Percentiles rank a stretch among this genome's conserved stretches.
phyloP scores from a whole-genome alignment of 1,140 invertebrate genomes.

The Arion vulgaris region DNA sequence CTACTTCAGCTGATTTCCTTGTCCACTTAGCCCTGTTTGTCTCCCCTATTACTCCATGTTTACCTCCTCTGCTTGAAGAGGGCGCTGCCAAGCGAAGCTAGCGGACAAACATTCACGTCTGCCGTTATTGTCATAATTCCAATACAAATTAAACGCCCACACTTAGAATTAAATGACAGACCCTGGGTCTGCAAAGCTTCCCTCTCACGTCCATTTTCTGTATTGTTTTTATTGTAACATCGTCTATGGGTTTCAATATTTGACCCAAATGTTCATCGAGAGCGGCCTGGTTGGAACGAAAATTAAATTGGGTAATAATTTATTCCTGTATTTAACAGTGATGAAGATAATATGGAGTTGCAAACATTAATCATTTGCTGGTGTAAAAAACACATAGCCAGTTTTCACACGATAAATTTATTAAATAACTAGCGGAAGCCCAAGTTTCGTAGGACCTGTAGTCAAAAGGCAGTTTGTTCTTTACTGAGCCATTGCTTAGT shows the following conservation, averaged over 20 bases:
- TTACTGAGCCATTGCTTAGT: no score
- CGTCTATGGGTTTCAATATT: neutral
- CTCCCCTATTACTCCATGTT: constrained; percentile 23
- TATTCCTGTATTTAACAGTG: no score
- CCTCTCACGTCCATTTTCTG: neutral
- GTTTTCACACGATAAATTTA: no score
- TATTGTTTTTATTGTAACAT: neutral
- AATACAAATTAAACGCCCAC: constrained; percentile 25
- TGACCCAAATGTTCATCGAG: neutral
- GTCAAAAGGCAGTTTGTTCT: no score
- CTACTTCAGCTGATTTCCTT: constrained; percentile 14
- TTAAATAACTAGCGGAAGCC: no score
- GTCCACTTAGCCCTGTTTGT: constrained; percentile 23
- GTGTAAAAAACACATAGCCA: no score
- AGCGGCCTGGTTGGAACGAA: neutral
- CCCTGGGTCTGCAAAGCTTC: neutral
- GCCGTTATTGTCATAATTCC: constrained; percentile 30
- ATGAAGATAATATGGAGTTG: no score
- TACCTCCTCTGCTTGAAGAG: constrained; percentile 28
- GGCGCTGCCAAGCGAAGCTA: constrained; percentile 20
- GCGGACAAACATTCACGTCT: constrained; percentile 35
- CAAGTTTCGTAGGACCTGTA: no score
- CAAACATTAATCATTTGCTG: no score
- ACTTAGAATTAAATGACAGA: constrained; percentile 3
- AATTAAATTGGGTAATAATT: neutral